Conservation (phyloP, 1,140 invertebrate genomes). For the Meteorus sp. region DNA sequence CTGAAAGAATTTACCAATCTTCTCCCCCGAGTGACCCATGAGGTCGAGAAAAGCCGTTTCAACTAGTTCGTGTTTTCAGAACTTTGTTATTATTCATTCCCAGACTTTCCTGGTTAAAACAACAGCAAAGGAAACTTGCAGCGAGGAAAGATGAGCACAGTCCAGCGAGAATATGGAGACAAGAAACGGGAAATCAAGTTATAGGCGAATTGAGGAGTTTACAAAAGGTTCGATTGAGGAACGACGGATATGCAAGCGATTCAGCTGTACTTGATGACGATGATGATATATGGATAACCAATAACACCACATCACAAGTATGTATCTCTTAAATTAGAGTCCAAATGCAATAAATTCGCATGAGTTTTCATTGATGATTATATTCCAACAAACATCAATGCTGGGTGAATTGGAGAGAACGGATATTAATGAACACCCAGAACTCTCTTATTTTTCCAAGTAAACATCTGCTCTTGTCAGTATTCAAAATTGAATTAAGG, state of each 20-base stretch:
- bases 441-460: no score
- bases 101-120: conserved; percentile 54
- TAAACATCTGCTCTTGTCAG: no score
- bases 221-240: conserved; percentile 58
- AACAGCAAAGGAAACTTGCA: conserved; percentile 75
- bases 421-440: no score
- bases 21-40: no score
- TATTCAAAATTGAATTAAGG: no score
- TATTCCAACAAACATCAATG: background rate
- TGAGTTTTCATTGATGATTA: conserved; percentile 5
- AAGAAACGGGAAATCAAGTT: conserved; percentile 69
- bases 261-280: conserved; percentile 76
- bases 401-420: no score
- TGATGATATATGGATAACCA: conserved; percentile 50
- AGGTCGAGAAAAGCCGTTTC: no score
- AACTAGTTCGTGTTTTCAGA: no score
- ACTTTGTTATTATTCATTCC: background rate
- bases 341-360: background rate
- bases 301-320: conserved; percentile 47
- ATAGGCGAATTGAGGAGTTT: conserved; percentile 64
- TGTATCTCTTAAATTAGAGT: conserved; percentile 4
- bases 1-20: no score
- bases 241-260: conserved; percentile 75
- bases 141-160: conserved; percentile 66
- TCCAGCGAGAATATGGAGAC: conserved; percentile 68